These are phyloP conservation scores for Setipinna tenuifilis DNA, from an alignment of 2,797 vertebrate species.

Conservation along the genomic window DNA sequence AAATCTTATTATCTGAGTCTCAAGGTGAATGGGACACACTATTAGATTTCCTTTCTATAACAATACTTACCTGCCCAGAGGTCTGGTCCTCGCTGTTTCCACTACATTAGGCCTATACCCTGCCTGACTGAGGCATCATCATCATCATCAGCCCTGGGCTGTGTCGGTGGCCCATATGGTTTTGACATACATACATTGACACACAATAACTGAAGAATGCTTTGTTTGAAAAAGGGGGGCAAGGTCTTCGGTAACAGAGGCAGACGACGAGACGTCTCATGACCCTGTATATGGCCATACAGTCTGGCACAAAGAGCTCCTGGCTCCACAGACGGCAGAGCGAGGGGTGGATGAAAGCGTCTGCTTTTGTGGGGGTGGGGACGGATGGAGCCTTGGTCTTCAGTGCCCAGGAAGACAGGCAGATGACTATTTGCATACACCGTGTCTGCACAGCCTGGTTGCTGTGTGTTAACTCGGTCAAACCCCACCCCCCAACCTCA, in stretches of 20 bases:
- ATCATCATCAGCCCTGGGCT: not conserved
- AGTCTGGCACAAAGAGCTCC: constrained; percentile 12
- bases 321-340: not conserved
- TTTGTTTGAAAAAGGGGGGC: not conserved
- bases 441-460: not conserved
- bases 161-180: not conserved
- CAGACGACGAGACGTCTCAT: too few relatives aligned
- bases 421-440: constrained; percentile 19
- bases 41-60: too few relatives aligned
- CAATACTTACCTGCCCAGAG: not conserved
- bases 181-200: constrained; percentile 20
- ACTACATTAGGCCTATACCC: not conserved
- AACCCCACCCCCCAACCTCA: not conserved
- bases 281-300: not conserved
- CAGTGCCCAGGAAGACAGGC: constrained; percentile 21
- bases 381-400: not conserved
- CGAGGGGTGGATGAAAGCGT: constrained; percentile 3
- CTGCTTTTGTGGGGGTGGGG: not conserved
- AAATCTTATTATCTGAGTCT: too few relatives aligned
- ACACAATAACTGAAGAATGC: constrained; percentile 6
- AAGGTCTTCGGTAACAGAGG: not conserved
- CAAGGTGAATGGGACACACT: too few relatives aligned
- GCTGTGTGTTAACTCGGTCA: constrained; percentile 13
- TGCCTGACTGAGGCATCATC: not conserved
- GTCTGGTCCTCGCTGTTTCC: not conserved